phyloP scores from a whole-genome alignment of 2,888 invertebrate genomes.

The Pelosia muscerda region DNA sequence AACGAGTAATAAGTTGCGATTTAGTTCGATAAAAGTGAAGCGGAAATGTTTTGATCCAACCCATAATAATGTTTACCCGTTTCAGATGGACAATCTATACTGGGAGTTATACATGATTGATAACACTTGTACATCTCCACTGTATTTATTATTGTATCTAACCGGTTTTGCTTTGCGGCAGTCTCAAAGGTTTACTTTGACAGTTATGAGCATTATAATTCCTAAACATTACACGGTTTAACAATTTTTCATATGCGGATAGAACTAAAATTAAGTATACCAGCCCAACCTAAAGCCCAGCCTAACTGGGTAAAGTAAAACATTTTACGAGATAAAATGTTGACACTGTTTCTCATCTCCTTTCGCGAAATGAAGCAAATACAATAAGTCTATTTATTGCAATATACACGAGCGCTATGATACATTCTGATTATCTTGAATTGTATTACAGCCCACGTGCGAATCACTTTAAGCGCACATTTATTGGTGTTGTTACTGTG shows the following conservation, averaged over 20 bases:
- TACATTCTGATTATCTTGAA: conserved; percentile 2
- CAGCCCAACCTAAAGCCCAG: too few relatives aligned
- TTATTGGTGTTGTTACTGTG: neutral
- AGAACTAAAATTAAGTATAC: too few relatives aligned
- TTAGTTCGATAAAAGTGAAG: neutral
- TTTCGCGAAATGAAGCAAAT: neutral
- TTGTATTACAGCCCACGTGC: neutral
- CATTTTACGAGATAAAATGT: neutral
- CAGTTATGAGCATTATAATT: too few relatives aligned
- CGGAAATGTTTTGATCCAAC: neutral
- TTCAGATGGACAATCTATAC: neutral
- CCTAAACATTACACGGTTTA: too few relatives aligned
- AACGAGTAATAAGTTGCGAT: too few relatives aligned
- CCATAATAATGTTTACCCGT: neutral
- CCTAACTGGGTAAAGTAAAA: too few relatives aligned
- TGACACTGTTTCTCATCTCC: neutral
- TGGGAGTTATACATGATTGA: too few relatives aligned
- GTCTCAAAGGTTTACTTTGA: too few relatives aligned
- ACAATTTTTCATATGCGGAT: too few relatives aligned
- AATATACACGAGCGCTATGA: neutral
- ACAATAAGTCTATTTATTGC: neutral
- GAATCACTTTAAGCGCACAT: neutral
- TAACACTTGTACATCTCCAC: too few relatives aligned
- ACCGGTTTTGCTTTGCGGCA: too few relatives aligned
- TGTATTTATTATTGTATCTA: too few relatives aligned